These are phyloP conservation scores for Lepidocolaptes lacrymiger DNA, from an alignment of 2,797 vertebrate genomes.

Conservation along the genomic window DNA sequence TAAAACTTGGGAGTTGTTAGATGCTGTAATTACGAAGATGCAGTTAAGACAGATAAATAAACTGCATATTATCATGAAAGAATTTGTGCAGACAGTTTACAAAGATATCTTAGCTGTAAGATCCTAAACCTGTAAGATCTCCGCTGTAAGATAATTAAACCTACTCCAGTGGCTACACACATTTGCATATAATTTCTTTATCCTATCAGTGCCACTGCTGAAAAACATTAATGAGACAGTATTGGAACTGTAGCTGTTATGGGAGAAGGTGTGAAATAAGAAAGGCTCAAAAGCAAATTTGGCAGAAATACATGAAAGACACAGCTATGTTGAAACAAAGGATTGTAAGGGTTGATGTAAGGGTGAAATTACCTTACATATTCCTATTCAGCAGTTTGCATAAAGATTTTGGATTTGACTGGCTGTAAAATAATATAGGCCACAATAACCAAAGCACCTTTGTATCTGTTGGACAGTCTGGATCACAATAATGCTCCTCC, in stretches of 20 bases:
- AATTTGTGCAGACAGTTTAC: not conserved
- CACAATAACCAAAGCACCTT: not conserved
- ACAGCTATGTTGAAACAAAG: not conserved
- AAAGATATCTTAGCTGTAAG: not conserved
- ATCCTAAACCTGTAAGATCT: not conserved
- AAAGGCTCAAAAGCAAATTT: not conserved
- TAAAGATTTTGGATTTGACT: not conserved
- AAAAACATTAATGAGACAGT: not conserved
- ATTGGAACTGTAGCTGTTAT: not conserved
- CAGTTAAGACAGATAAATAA: not conserved
- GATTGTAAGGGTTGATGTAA: not conserved
- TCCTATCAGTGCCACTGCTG: not conserved
- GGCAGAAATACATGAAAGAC: not conserved
- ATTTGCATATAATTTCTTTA: not conserved
- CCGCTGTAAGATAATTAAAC: not conserved
- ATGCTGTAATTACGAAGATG: not conserved
- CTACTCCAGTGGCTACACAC: not conserved
- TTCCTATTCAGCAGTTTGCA: not conserved
- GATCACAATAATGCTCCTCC: not conserved
- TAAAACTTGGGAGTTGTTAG: not conserved
- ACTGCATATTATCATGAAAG: not conserved
- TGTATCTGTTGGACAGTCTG: not conserved
- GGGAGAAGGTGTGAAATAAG: not conserved
- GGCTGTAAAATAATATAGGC: not conserved
- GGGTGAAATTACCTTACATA: not conserved